A percentile compares a stretch with the other conserved stretches of the same genome.
Evolutionary conservation across 2,113 vertebrate species (phyloP).

Genomic region (Petromus typicus): DNA sequence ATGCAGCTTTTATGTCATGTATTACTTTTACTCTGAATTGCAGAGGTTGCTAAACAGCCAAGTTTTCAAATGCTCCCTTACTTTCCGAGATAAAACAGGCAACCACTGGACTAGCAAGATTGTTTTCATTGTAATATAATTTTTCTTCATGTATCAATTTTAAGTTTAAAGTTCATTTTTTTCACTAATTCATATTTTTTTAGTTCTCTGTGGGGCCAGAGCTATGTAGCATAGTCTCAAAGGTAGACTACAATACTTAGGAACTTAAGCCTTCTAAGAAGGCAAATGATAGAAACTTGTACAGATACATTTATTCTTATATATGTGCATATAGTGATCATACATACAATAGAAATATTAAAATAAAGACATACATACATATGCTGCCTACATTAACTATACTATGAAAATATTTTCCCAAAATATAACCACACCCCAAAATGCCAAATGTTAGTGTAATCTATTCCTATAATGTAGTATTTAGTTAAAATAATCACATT

Average conservation of each 20-base stretch:
- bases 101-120: neutral
- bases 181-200: slow-evolving; percentile 38
- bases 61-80: slow-evolving; percentile 11
- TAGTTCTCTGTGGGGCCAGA: slow-evolving; percentile 1
- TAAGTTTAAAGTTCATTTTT: neutral
- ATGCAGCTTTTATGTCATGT: neutral
- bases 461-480: too few species aligned
- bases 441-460: too few species aligned
- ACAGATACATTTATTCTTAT: neutral
- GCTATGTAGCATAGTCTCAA: neutral
- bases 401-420: neutral
- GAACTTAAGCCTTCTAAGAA: slow-evolving; percentile 13
- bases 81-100: slow-evolving; percentile 39
- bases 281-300: neutral
- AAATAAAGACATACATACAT: neutral
- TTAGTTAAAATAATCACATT: too few species aligned
- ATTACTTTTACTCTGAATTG: neutral
- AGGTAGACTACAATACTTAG: neutral
- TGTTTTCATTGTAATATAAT: neutral
- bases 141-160: neutral
- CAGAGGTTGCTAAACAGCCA: neutral
- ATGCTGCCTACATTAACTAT: neutral
- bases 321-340: neutral
- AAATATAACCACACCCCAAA: too few species aligned
- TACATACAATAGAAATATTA: neutral